Percentiles rank a stretch among this genome's conserved stretches.
Conservation (phyloP, 1,140 invertebrate species). For the Papilio aristodemus region DNA sequence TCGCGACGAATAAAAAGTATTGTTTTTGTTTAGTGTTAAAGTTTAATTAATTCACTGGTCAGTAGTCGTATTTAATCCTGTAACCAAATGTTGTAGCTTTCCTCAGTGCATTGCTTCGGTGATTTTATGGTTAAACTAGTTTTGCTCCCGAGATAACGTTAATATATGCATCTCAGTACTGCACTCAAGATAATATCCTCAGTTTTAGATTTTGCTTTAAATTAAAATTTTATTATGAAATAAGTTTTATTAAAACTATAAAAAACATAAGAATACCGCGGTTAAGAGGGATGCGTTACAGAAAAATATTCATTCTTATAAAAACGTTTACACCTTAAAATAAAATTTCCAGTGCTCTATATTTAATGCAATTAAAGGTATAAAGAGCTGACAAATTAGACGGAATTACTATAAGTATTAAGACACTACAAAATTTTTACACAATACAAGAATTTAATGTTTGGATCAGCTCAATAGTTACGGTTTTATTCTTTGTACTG, state of each 20-base stretch:
- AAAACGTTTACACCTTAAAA: neutral
- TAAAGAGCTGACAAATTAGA: too few species aligned
- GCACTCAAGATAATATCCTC: too few species aligned
- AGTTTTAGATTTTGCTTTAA: too few species aligned
- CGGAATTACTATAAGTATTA: too few species aligned
- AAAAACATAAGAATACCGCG: neutral
- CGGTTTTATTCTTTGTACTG: neutral
- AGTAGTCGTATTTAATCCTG: neutral
- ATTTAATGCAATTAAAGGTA: slow-evolving; percentile 2
- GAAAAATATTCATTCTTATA: neutral
- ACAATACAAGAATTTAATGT: too few species aligned
- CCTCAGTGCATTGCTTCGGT: neutral
- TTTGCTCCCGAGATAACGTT: slow-evolving; percentile 10
- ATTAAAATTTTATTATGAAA: too few species aligned
- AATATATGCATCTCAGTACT: neutral
- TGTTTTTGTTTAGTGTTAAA: slow-evolving; percentile 11
- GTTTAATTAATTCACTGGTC: slow-evolving; percentile 9
- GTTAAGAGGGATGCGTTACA: neutral
- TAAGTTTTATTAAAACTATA: too few species aligned
- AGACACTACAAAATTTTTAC: too few species aligned
- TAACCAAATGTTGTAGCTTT: slow-evolving; percentile 11
- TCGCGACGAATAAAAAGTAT: neutral
- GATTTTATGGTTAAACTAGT: slow-evolving; percentile 5
- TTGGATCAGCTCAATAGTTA: neutral
- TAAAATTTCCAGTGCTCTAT: neutral